Conservation (phyloP, 2,888 invertebrate genomes). For the Germaria angustata region DNA sequence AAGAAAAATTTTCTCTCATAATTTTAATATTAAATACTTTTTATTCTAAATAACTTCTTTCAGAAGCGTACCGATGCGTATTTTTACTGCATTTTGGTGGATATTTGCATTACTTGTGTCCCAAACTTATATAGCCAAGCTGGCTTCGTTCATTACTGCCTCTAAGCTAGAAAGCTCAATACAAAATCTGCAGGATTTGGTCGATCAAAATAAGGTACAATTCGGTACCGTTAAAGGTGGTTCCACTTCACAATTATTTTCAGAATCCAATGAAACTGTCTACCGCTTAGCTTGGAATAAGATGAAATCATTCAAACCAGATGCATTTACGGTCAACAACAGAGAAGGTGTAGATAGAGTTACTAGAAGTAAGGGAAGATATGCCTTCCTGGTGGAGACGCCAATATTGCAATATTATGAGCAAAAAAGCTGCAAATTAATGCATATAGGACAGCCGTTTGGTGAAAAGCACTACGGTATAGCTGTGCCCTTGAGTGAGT, state of each 20-base stretch:
- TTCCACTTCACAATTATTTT: conserved; percentile 94
- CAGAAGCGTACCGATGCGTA: conserved; percentile 88
- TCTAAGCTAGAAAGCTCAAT: conserved; percentile 94
- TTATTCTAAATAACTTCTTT: not conserved
- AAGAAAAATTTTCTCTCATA: too few relatives aligned
- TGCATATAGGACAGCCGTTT: conserved; percentile 88
- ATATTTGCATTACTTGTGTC: conserved; percentile 90
- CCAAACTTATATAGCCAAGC: conserved; percentile 94
- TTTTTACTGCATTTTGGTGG: conserved; percentile 90
- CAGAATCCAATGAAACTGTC: conserved; percentile 90
- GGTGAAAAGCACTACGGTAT: conserved; percentile 97
- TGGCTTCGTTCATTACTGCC: conserved; percentile 95
- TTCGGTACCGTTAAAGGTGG: conserved; percentile 94
- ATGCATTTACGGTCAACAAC: conserved; percentile 89
- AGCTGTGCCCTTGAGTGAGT: conserved; percentile 92
- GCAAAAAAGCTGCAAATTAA: conserved; percentile 89
- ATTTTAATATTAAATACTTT: too few relatives aligned
- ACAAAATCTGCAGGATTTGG: conserved; percentile 93
- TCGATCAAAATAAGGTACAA: conserved; percentile 95
- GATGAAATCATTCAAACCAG: conserved; percentile 90
- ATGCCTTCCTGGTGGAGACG: conserved; percentile 98
- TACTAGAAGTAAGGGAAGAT: conserved; percentile 85
- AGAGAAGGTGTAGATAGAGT: conserved; percentile 92
- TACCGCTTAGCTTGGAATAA: conserved; percentile 94
- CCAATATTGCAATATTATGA: conserved; percentile 94